Evolutionary conservation across 2,113 vertebrate species (phyloP).

Genomic region (Thunnus maccoyii): DNA sequence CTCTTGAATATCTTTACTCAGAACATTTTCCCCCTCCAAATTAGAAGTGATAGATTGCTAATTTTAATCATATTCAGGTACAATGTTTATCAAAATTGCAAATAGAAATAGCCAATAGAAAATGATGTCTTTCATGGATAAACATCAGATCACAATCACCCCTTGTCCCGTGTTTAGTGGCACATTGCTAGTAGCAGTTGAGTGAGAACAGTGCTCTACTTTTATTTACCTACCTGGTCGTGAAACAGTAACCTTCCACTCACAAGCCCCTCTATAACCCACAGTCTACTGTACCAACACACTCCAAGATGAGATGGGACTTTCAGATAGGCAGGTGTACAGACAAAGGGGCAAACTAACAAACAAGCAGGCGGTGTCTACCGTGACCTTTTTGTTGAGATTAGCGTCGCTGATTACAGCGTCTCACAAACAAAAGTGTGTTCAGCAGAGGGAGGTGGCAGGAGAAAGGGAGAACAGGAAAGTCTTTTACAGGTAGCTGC

Average conservation of each 20-base stretch:
- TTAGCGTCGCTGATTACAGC: slow-evolving; percentile 28
- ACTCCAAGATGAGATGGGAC: slow-evolving; percentile 24
- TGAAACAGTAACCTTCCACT: background rate
- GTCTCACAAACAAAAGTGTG: slow-evolving; percentile 43
- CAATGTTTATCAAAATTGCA: too few species aligned
- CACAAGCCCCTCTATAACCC: background rate
- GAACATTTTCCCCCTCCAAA: background rate
- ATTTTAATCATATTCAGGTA: too few species aligned
- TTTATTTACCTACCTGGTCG: background rate
- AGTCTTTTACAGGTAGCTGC: slow-evolving; percentile 2
- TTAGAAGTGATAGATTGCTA: background rate
- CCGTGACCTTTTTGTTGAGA: slow-evolving; percentile 52
- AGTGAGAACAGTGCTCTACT: background rate
- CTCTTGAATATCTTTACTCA: slow-evolving; percentile 44
- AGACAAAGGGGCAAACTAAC: slow-evolving; percentile 29
- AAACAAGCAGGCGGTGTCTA: slow-evolving; percentile 41
- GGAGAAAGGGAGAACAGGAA: background rate
- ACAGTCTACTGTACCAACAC: slow-evolving; percentile 6
- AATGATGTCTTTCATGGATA: too few species aligned
- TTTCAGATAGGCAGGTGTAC: slow-evolving; percentile 23
- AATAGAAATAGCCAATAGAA: too few species aligned
- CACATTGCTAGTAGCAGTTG: too few species aligned
- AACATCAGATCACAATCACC: too few species aligned
- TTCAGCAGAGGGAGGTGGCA: slow-evolving; percentile 4
- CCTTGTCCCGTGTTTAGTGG: too few species aligned